phyloP scores from a whole-genome alignment of 1,140 invertebrate species.

The Uloborus diversus region DNA sequence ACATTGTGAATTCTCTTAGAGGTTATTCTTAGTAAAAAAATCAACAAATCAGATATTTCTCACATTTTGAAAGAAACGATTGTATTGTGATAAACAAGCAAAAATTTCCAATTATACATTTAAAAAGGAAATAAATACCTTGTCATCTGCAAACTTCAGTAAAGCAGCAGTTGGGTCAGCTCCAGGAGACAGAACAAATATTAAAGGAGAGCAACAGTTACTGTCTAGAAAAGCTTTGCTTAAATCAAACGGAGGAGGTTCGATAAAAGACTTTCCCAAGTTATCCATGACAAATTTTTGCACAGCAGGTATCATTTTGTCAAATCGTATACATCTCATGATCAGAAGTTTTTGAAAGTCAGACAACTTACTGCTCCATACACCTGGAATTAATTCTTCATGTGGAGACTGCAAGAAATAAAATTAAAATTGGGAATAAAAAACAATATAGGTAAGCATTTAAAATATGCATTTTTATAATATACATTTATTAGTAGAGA shows the following conservation, averaged over 20 bases:
- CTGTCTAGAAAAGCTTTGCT: constrained; percentile 68
- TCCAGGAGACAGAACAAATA: constrained; percentile 70
- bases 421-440: not conserved
- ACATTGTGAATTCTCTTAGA: too few relatives aligned
- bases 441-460: not conserved
- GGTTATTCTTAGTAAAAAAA: too few relatives aligned
- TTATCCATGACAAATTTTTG: constrained; percentile 71
- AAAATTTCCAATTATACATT: too few relatives aligned
- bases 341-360: constrained; percentile 68
- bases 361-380: constrained; percentile 63
- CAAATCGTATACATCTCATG: constrained; percentile 68
- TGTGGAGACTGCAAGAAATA: constrained; percentile 64
- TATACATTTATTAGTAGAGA: too few relatives aligned
- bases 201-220: constrained; percentile 66
- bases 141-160: constrained; percentile 70
- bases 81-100: too few relatives aligned
- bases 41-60: too few relatives aligned
- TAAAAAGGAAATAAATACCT: constrained; percentile 64
- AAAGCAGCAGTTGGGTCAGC: constrained; percentile 70
- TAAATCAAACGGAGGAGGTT: constrained; percentile 70
- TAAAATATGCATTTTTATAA: not conserved
- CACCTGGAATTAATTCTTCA: constrained; percentile 63
- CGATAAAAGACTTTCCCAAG: constrained; percentile 69
- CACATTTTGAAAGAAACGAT: too few relatives aligned
- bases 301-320: constrained; percentile 82